phyloP scores from a whole-genome alignment of 2,797 vertebrate species.

The Melopsittacus undulatus region DNA sequence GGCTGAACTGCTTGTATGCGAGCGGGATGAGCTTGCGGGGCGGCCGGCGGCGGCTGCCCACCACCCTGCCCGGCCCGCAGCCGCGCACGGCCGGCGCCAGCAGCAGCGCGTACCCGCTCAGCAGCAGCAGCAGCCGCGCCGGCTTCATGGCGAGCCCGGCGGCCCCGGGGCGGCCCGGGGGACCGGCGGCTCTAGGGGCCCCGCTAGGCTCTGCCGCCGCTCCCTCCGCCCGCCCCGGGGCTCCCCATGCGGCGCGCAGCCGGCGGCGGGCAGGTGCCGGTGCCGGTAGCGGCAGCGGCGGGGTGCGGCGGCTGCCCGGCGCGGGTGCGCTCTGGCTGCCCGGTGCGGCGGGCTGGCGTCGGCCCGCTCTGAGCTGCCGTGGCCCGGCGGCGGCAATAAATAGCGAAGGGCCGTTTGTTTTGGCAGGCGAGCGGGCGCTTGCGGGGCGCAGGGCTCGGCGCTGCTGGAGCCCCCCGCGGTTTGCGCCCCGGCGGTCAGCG shows the following conservation, averaged over 20 bases:
- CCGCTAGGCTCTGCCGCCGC: slow-evolving; percentile 13
- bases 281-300: slow-evolving; percentile 35
- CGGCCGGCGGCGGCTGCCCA: slow-evolving; percentile 90
- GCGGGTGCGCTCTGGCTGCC: slow-evolving; percentile 67
- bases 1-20: slow-evolving; percentile 95
- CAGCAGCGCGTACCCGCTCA: slow-evolving; percentile 85
- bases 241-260: slow-evolving; percentile 65
- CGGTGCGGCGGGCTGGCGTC: slow-evolving; percentile 72
- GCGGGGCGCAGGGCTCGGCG: slow-evolving; percentile 79
- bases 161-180: slow-evolving; percentile 42
- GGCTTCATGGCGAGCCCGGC: slow-evolving; percentile 76
- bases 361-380: slow-evolving; percentile 80
- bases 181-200: slow-evolving; percentile 45
- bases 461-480: slow-evolving; percentile 74
- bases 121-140: slow-evolving; percentile 73
- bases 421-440: slow-evolving; percentile 83
- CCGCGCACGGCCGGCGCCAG: slow-evolving; percentile 87
- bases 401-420: slow-evolving; percentile 82
- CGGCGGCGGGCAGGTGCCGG: slow-evolving; percentile 75
- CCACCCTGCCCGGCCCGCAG: slow-evolving; percentile 96
- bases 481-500: slow-evolving; percentile 83
- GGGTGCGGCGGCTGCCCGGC: not conserved
- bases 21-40: slow-evolving; percentile 93
- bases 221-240: slow-evolving; percentile 44
- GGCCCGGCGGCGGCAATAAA: slow-evolving; percentile 81